phyloP scores from a whole-genome alignment of 1,140 invertebrate genomes.

The Amphibalanus amphitrite region DNA sequence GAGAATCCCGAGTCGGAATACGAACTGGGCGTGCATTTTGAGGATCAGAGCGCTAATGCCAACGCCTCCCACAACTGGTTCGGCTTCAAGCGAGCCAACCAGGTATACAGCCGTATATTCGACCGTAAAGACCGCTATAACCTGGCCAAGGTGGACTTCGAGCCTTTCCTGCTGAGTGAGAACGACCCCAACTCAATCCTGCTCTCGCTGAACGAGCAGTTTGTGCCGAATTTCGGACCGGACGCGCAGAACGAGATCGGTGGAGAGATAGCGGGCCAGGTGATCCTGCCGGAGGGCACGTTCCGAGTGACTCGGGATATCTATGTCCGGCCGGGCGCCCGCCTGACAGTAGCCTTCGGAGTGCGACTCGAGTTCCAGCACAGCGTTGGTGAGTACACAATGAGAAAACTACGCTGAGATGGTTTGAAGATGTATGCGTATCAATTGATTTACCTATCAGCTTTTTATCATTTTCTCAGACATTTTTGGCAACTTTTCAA shows the following conservation, averaged over 20 bases:
- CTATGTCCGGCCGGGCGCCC: slow-evolving; percentile 70
- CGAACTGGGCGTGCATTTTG: slow-evolving; percentile 86
- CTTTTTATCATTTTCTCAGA: no score
- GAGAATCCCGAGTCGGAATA: slow-evolving; percentile 76
- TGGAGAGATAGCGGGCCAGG: slow-evolving; percentile 44
- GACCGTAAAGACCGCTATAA: slow-evolving; percentile 82
- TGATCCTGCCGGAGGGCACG: slow-evolving; percentile 34
- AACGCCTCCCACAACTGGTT: slow-evolving; percentile 92
- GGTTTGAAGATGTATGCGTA: no score
- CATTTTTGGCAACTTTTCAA: no score
- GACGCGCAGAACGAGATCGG: slow-evolving; percentile 70
- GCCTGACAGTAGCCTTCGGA: slow-evolving; percentile 64
- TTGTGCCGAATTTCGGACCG: slow-evolving; percentile 50
- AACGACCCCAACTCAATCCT: slow-evolving; percentile 65
- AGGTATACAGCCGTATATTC: slow-evolving; percentile 55
- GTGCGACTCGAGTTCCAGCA: slow-evolving; percentile 52
- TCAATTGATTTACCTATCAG: no score
- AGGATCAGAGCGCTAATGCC: slow-evolving; percentile 82
- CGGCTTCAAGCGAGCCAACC: slow-evolving; percentile 55
- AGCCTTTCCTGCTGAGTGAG: slow-evolving; percentile 66
- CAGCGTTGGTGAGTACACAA: slow-evolving; percentile 27
- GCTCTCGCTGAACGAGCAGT: slow-evolving; percentile 47
- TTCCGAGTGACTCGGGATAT: slow-evolving; percentile 47
- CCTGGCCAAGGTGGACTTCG: slow-evolving; percentile 65
- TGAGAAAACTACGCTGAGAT: no score